Conservation (phyloP, 2,888 invertebrate species). For the Neuroscelio doddi region DNA sequence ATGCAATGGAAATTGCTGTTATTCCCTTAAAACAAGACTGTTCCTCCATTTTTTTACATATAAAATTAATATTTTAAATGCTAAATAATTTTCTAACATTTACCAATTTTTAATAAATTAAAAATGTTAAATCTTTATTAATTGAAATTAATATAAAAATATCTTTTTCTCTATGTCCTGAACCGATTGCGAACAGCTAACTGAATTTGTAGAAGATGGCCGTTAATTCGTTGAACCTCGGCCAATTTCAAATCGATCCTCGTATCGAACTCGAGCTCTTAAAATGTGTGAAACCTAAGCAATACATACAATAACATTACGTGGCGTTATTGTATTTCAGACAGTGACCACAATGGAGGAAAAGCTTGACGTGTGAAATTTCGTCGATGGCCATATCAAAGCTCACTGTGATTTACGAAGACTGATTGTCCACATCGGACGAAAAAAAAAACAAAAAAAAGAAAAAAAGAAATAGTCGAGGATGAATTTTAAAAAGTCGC, state of each 20-base stretch:
- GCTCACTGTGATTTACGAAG: constrained; percentile 70
- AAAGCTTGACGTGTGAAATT: constrained; percentile 41
- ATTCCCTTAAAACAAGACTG: too few relatives aligned
- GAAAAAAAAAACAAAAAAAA: constrained; percentile 33
- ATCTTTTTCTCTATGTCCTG: background rate
- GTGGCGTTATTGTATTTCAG: constrained; percentile 39
- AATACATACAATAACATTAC: constrained; percentile 31
- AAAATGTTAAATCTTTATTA: background rate
- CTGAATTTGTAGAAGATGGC: constrained; percentile 20
- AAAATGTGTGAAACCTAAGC: constrained; percentile 40
- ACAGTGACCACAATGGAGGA: constrained; percentile 29
- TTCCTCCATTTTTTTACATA: too few relatives aligned
- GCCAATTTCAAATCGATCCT: constrained; percentile 36
- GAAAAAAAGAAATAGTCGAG: constrained; percentile 41
- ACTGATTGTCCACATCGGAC: constrained; percentile 64
- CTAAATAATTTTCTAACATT: too few relatives aligned
- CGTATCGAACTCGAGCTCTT: constrained; percentile 41
- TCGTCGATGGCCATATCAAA: constrained; percentile 68
- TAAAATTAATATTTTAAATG: too few relatives aligned
- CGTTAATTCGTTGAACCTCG: constrained; percentile 21
- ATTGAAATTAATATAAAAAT: background rate
- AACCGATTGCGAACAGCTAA: constrained; percentile 14
- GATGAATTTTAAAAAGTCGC: constrained; percentile 28
- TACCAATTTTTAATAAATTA: too few relatives aligned
- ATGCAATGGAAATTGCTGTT: constrained; percentile 1